Base-by-base conservation (phyloP, 2,113 vertebrate species). In the Myrmecophaga tridactyla region DNA sequence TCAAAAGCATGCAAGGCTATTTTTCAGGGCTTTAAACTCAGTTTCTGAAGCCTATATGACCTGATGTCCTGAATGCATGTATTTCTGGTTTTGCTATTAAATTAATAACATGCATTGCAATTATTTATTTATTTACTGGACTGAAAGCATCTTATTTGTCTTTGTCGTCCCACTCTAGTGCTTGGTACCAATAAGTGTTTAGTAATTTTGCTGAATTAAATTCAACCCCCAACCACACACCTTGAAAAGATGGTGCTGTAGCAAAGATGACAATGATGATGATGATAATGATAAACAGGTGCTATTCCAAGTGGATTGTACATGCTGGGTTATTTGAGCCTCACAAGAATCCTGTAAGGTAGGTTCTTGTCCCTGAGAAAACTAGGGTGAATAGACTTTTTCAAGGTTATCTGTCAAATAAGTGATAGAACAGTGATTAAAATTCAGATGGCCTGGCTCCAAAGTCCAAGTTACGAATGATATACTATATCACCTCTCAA, bases 201-300 rank as follows among this genome's bases (percentile, higher is more conserved):
- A 86, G 4, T 72, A 21, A 65, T 72, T 92, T 94, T 89, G 12
- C 62, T 76, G 27, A 94, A 39, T 92, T 94, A 89, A 56, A 43
- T 92, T 39, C 75, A 62, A 69, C 36, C 8, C n/a, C 23, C 11
- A 41, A n/a, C 4, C 13, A 11, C 12, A 46, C 65, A 60, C 46
- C 10, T 86, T 72, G 58, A 86, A 65, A 86, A 89, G 86, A 41
- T 77, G 13, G 41, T 76, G 18, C 48, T 82, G 62, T 89, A 69
- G 31, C 12, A 72, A 27, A 90, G 60, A 60, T 58, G 46, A 29
- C 36, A 6, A 63, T 51, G 56, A 46, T 65, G 36, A 48, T 92
- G 53, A 12, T 72, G 41, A 41, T 73, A 12, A 41, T 31, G 48
- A 82, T 36, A 56, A 51, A 63, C 69, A 63, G 34, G 8, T 67